Conservation (phyloP, 2,888 invertebrate species). For the Pseudolycoriella hygida region DNA sequence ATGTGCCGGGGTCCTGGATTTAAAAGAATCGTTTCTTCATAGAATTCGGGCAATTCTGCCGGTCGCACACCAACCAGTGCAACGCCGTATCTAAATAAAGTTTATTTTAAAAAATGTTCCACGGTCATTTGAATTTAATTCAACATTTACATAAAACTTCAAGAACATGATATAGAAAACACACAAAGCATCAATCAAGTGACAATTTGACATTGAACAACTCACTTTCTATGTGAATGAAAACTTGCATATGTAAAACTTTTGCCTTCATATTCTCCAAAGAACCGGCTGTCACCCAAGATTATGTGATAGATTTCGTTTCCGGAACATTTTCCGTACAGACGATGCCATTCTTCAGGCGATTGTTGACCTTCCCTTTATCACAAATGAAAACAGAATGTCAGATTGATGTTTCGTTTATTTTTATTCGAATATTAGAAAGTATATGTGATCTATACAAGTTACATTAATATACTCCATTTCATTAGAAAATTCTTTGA, state of each 20-base stretch:
- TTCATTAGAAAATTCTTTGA: too few species aligned
- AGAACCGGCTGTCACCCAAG: constrained; percentile 87
- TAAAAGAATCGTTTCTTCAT: constrained; percentile 85
- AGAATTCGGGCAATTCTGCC: constrained; percentile 81
- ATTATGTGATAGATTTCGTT: constrained; percentile 98
- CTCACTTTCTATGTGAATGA: constrained; percentile 94
- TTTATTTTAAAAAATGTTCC: too few species aligned
- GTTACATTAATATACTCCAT: too few species aligned
- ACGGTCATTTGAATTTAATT: background rate
- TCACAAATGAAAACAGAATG: background rate
- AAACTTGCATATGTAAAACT: constrained; percentile 99
- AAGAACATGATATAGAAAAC: too few species aligned
- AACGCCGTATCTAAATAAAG: constrained; percentile 64
- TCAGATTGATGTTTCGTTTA: background rate
- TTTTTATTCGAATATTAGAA: background rate
- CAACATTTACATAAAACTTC: background rate
- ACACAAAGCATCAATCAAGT: too few species aligned
- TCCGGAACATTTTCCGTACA: constrained; percentile 97
- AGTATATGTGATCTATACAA: too few species aligned
- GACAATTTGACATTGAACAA: constrained; percentile 14
- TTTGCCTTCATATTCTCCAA: constrained; percentile 96
- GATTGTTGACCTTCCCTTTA: constrained; percentile 28
- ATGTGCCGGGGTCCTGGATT: constrained; percentile 96
- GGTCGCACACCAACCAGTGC: constrained; percentile 91
- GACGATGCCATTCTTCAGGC: constrained; percentile 92